A percentile compares a stretch with the other conserved stretches of the same genome.
phyloP scores from a whole-genome alignment of 2,113 vertebrate genomes.

The Halichoerus grypus region DNA sequence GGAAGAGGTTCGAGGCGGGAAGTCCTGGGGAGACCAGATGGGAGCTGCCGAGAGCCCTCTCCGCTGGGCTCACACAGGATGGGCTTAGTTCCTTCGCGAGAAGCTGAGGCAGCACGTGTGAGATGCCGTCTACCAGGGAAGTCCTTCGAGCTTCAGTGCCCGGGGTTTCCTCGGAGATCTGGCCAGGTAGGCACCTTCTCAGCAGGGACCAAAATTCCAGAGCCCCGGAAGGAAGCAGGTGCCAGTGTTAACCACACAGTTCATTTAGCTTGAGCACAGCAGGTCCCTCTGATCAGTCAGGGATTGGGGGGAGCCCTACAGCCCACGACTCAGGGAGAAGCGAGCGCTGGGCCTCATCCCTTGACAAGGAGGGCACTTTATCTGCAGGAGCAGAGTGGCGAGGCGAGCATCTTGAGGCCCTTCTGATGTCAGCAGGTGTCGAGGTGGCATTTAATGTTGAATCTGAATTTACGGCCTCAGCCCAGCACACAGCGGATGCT shows the following conservation, averaged over 20 bases:
- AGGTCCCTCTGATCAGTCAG: background rate
- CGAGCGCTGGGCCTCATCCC: rapidly evolving
- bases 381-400: rapidly evolving
- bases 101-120: background rate
- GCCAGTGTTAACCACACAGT: background rate
- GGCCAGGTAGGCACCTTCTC: too few relatives aligned
- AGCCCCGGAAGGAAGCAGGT: background rate
- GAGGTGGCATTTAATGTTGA: rapidly evolving
- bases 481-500: background rate
- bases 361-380: too few relatives aligned
- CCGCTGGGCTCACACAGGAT: rapidly evolving
- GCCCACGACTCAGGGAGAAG: too few relatives aligned
- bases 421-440: background rate
- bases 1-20: rapidly evolving
- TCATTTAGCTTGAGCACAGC: background rate
- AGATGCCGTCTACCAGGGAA: background rate
- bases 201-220: background rate
- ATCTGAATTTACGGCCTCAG: background rate
- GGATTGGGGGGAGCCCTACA: rapidly evolving
- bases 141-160: too few relatives aligned
- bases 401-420: background rate
- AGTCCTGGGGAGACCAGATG: rapidly evolving
- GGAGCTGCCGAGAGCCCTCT: too few relatives aligned
- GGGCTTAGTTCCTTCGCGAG: background rate
- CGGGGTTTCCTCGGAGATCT: background rate